phyloP scores from a whole-genome alignment of 2,113 vertebrate genomes.

The Mystacornis crossleyi region DNA sequence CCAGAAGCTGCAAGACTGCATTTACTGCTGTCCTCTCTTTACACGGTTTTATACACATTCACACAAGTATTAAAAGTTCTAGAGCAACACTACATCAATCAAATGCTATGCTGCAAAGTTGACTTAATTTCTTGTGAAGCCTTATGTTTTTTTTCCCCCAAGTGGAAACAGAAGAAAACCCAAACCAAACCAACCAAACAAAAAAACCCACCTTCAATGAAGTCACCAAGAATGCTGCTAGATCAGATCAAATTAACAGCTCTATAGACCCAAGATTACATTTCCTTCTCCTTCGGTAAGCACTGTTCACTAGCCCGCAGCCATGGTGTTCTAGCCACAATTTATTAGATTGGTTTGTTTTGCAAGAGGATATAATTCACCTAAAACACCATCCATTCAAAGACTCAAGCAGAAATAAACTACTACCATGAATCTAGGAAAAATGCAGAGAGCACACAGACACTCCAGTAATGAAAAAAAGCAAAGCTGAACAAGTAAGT shows the following conservation, averaged over 20 bases:
- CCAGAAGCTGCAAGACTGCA: background rate
- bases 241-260: conserved; percentile 44
- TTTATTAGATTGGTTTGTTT: background rate
- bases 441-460: background rate
- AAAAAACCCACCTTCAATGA: background rate
- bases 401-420: background rate
- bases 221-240: background rate
- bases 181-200: background rate
- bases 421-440: background rate
- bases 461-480: background rate
- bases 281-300: conserved; percentile 37
- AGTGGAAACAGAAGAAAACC: background rate
- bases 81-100: background rate
- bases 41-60: background rate
- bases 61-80: background rate
- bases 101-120: background rate
- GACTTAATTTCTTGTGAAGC: background rate
- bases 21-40: background rate
- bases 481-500: background rate
- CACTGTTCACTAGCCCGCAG: background rate
- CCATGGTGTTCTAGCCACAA: background rate
- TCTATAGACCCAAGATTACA: background rate
- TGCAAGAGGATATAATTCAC: background rate
- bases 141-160: background rate
- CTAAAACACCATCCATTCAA: background rate